Percentiles rank a stretch among this genome's conserved stretches.
These are phyloP conservation scores for Chaetodon auriga DNA, from an alignment of 2,113 vertebrate species.

Conservation along the genomic window DNA sequence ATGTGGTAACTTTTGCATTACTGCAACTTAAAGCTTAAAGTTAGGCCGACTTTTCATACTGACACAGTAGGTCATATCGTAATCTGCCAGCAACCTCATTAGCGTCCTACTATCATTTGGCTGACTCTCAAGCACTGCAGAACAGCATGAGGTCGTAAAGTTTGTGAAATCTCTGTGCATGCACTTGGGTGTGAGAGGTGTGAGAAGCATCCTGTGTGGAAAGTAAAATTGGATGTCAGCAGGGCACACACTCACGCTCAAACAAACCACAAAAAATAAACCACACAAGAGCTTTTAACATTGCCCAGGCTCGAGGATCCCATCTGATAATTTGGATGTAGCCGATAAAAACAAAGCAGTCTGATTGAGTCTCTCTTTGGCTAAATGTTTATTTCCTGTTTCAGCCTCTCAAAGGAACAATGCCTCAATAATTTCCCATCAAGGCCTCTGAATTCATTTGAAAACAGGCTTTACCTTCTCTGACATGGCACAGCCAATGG, in stretches of 20 bases:
- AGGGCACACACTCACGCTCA: slow-evolving; percentile 11
- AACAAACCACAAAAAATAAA: background rate
- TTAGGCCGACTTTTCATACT: background rate
- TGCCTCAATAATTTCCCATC: slow-evolving; percentile 4
- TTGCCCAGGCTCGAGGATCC: background rate
- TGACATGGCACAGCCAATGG: background rate
- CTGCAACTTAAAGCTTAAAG: background rate
- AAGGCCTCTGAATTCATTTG: slow-evolving; percentile 8
- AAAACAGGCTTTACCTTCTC: slow-evolving; percentile 14
- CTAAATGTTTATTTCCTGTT: slow-evolving; percentile 30
- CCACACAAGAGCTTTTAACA: slow-evolving; percentile 7
- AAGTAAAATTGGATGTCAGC: slow-evolving; percentile 64
- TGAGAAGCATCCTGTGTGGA: slow-evolving; percentile 49
- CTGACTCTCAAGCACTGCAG: slow-evolving; percentile 44
- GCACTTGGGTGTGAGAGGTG: slow-evolving; percentile 42
- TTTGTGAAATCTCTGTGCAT: slow-evolving; percentile 12
- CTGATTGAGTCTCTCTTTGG: slow-evolving; percentile 1
- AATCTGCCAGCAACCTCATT: slow-evolving; percentile 47
- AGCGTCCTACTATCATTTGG: slow-evolving; percentile 53
- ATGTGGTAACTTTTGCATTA: background rate
- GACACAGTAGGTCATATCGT: slow-evolving; percentile 34
- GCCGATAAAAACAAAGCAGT: background rate
- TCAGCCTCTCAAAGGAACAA: slow-evolving; percentile 23
- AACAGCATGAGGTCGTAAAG: slow-evolving; percentile 41
- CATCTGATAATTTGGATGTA: slow-evolving; percentile 20